These are phyloP conservation scores for Pitta sordida DNA, from an alignment of 2,113 vertebrate species.

Conservation along the genomic window DNA sequence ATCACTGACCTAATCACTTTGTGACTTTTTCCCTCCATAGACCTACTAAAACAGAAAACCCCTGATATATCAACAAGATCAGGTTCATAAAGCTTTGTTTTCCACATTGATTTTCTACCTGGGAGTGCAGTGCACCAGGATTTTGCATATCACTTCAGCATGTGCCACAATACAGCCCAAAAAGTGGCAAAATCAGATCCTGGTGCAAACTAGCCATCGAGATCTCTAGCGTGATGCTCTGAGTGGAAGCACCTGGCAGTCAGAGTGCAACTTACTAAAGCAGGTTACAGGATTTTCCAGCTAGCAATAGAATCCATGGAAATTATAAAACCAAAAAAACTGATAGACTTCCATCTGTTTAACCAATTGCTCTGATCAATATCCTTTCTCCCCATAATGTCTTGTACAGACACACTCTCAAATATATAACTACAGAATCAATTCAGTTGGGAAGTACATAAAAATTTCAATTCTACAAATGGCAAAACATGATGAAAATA, in stretches of 20 bases:
- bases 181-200: neutral
- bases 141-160: neutral
- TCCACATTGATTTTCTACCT: neutral
- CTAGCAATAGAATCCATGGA: neutral
- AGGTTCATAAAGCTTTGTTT: neutral
- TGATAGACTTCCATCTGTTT: constrained; percentile 9
- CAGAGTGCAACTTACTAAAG: neutral
- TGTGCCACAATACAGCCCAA: fast-evolving
- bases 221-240: neutral
- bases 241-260: neutral
- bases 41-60: neutral
- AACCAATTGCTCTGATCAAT: constrained; percentile 15
- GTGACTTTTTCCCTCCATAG: neutral
- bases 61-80: neutral
- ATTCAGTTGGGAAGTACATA: constrained; percentile 60
- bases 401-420: constrained; percentile 14
- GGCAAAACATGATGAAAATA: constrained; percentile 48
- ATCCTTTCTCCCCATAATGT: neutral
- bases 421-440: constrained; percentile 46
- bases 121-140: neutral
- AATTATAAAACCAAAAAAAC: neutral
- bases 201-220: neutral
- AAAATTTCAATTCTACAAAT: constrained; percentile 54
- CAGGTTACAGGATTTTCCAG: neutral
- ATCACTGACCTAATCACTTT: neutral